A percentile compares a stretch with the other conserved stretches of the same genome.
Conservation (phyloP, 2,113 vertebrate species). For the Drymodes brunneopygia region DNA sequence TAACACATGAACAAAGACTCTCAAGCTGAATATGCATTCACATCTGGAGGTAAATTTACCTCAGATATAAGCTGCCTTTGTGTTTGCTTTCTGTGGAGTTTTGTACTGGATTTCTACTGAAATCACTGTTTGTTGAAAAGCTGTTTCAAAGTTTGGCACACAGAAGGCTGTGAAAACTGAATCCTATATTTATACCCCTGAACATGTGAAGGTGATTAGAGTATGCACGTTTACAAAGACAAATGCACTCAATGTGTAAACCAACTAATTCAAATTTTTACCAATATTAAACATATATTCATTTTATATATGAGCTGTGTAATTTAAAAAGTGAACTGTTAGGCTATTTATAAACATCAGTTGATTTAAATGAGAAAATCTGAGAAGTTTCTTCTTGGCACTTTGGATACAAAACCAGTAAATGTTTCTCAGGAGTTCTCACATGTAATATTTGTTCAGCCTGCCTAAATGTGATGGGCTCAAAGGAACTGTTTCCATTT, state of each 20-base stretch:
- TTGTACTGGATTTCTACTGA: neutral
- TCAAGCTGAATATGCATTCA: neutral
- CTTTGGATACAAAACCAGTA: neutral
- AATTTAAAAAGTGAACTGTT: neutral
- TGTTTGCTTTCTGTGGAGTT: neutral
- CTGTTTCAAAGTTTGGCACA: neutral
- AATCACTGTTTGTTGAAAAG: neutral
- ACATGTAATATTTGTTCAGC: neutral
- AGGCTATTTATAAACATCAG: neutral
- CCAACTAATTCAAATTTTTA: neutral
- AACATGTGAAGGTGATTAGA: neutral
- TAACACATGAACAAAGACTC: neutral
- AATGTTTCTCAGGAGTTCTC: neutral
- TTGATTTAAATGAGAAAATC: neutral
- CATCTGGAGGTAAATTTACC: neutral
- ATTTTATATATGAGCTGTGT: neutral
- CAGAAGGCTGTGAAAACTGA: neutral
- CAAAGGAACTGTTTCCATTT: neutral
- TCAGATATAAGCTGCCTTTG: neutral
- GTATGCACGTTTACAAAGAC: neutral
- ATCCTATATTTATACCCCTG: neutral
- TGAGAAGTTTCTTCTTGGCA: neutral
- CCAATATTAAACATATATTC: neutral
- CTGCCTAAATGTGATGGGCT: neutral
- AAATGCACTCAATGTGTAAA: neutral